A percentile compares a stretch with the other conserved stretches of the same genome.
Evolutionary conservation across 1,140 invertebrate genomes (phyloP).

Genomic region (Sminthurides bifidus): DNA sequence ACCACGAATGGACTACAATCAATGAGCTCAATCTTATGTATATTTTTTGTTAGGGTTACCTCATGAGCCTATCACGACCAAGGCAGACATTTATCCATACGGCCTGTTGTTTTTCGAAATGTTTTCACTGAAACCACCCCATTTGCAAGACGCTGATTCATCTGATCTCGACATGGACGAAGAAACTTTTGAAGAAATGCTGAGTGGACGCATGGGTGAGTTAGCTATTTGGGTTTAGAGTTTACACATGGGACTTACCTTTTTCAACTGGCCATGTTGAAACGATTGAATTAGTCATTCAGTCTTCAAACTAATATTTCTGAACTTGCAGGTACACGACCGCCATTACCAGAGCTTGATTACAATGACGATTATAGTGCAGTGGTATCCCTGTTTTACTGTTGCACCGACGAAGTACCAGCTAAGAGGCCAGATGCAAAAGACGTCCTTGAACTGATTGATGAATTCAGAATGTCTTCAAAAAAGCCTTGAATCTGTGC

Average conservation of each 20-base stretch:
- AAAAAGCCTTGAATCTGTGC: too few relatives aligned
- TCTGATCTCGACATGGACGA: slow-evolving; percentile 15
- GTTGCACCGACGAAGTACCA: slow-evolving; percentile 53
- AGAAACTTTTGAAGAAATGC: slow-evolving; percentile 21
- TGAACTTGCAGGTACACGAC: slow-evolving; percentile 44
- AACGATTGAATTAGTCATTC: too few relatives aligned
- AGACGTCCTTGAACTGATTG: slow-evolving; percentile 28
- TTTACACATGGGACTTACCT: too few relatives aligned
- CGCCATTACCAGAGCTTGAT: slow-evolving; percentile 51
- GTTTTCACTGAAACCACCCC: slow-evolving; percentile 55
- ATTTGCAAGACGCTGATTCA: slow-evolving; percentile 34
- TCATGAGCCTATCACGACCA: slow-evolving; percentile 43
- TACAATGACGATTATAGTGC: slow-evolving; percentile 47
- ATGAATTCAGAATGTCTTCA: too few relatives aligned
- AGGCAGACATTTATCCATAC: slow-evolving; percentile 68
- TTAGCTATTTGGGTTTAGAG: too few relatives aligned
- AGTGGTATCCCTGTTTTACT: slow-evolving; percentile 55
- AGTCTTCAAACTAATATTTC: too few relatives aligned
- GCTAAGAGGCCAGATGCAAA: slow-evolving; percentile 49
- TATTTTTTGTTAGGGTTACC: background rate
- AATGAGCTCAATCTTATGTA: too few relatives aligned
- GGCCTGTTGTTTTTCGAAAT: slow-evolving; percentile 71
- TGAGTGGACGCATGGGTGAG: slow-evolving; percentile 16
- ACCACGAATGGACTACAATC: too few relatives aligned
- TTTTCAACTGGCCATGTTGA: too few relatives aligned